These are phyloP conservation scores for Scaptodrosophila lebanonensis DNA, from an alignment of 1,140 invertebrate genomes.

Conservation along the genomic window DNA sequence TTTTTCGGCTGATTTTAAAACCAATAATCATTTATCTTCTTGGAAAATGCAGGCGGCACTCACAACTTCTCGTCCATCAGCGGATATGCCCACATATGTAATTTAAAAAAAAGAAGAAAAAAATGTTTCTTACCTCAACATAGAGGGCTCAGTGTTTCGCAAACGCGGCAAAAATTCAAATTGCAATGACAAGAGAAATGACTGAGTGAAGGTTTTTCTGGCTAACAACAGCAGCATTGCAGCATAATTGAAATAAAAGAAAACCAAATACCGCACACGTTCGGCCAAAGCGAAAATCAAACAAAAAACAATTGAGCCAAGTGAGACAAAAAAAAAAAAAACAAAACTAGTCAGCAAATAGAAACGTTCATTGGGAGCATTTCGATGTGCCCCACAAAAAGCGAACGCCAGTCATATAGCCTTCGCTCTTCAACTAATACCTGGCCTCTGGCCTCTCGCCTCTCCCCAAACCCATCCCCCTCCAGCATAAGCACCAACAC, in stretches of 20 bases:
- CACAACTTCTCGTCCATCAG: too few species aligned
- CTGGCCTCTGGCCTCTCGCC: conserved; percentile 1
- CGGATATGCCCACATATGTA: too few species aligned
- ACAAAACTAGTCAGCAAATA: conserved; percentile 3
- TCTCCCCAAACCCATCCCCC: conserved; percentile 5
- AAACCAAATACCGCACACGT: conserved; percentile 22
- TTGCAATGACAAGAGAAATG: conserved; percentile 7
- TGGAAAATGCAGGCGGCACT: too few species aligned
- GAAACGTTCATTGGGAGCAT: conserved; percentile 18
- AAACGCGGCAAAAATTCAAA: conserved; percentile 26
- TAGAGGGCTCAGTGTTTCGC: conserved; percentile 11
- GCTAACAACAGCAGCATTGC: conserved; percentile 11
- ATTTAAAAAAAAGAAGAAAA: too few species aligned
- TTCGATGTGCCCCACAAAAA: too few species aligned
- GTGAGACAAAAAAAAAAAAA: neutral
- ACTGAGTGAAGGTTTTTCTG: conserved; percentile 23
- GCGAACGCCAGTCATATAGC: neutral
- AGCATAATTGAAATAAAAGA: conserved; percentile 34
- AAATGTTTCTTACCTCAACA: neutral
- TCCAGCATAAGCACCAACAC: neutral
- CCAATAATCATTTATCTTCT: too few species aligned
- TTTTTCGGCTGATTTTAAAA: too few species aligned
- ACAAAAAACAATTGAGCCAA: conserved; percentile 42
- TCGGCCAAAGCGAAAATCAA: conserved; percentile 28
- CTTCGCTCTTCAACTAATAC: conserved; percentile 17